Conservation (phyloP, 2,888 invertebrate species). For the Syrista parreyssii region DNA sequence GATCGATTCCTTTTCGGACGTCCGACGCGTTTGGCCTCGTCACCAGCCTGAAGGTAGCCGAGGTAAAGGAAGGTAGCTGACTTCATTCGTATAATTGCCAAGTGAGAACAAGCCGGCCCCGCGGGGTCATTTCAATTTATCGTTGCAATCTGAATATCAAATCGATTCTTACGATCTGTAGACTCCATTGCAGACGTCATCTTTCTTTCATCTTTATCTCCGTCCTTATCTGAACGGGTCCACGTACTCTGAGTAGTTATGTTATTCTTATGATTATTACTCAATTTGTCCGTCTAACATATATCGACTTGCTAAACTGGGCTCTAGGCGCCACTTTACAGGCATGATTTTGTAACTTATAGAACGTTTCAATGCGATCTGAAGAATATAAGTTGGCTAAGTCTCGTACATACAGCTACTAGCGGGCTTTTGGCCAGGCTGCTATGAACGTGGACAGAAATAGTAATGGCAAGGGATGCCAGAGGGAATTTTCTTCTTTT, state of each 20-base stretch:
- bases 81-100: slow-evolving; percentile 48
- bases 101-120: slow-evolving; percentile 42
- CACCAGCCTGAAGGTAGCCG: slow-evolving; percentile 9
- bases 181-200: slow-evolving; percentile 2
- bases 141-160: slow-evolving; percentile 46
- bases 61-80: slow-evolving; percentile 30
- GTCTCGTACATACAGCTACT: background rate
- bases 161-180: slow-evolving; percentile 21
- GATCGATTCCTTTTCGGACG: background rate
- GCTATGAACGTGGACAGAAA: background rate
- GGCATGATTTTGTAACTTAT: background rate
- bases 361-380: background rate
- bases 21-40: background rate
- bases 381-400: background rate
- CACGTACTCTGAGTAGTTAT: background rate
- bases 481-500: slow-evolving; percentile 35
- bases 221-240: too few relatives aligned
- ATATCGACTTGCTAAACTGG: background rate
- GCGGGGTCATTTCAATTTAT: slow-evolving; percentile 48
- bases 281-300: background rate
- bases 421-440: background rate
- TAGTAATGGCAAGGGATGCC: background rate
- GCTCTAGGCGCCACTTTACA: background rate
- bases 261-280: background rate
- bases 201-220: slow-evolving; percentile 5